phyloP scores from a whole-genome alignment of 2,797 vertebrate genomes.

The Chelon labrosus region DNA sequence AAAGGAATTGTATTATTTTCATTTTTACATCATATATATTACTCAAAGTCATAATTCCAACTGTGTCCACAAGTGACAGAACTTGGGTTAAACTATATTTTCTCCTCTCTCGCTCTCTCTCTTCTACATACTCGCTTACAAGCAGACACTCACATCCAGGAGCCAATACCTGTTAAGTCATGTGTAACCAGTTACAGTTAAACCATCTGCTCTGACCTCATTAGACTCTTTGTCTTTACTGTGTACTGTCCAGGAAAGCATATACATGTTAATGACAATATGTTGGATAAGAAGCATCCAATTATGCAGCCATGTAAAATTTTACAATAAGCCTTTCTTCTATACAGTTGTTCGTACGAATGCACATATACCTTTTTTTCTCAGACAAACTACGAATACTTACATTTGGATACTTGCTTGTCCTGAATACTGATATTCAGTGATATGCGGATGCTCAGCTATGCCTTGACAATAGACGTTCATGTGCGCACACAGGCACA shows the following conservation, averaged over 20 bases:
- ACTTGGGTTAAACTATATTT: not conserved
- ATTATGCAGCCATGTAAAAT: not conserved
- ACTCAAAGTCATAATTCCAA: not conserved
- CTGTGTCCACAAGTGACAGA: not conserved
- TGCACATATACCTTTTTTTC: too few relatives aligned
- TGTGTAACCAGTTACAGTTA: slow-evolving; percentile 67
- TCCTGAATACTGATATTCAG: too few relatives aligned
- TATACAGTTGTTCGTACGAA: not conserved
- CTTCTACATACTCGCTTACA: not conserved
- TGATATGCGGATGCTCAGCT: too few relatives aligned
- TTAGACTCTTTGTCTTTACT: slow-evolving; percentile 56
- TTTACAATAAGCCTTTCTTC: not conserved
- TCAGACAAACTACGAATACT: too few relatives aligned
- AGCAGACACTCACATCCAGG: not conserved
- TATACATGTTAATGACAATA: not conserved
- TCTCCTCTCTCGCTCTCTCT: not conserved
- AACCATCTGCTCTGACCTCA: slow-evolving; percentile 70
- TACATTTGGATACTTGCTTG: too few relatives aligned
- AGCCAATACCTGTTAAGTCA: slow-evolving; percentile 53
- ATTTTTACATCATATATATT: not conserved
- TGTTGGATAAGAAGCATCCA: not conserved
- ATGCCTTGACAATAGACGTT: too few relatives aligned
- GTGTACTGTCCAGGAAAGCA: not conserved
- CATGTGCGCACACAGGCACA: too few relatives aligned
- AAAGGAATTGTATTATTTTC: not conserved